Evolutionary conservation across 2,888 invertebrate species (phyloP), one percentile per base, ranked within the genome.

Genomic region (Ichneumon xanthorius): DNA sequence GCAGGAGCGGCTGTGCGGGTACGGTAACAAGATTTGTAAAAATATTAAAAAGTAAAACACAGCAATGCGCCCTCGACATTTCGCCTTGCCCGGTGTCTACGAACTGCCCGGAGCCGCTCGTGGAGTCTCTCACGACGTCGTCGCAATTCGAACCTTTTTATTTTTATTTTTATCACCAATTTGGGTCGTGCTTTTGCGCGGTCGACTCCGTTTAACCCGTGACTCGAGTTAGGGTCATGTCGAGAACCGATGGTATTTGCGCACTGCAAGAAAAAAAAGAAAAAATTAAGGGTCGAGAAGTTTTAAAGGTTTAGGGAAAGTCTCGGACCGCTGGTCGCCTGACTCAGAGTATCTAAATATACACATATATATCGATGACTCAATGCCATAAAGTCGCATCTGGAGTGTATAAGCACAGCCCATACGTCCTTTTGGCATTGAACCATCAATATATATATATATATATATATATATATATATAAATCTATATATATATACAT

Each of bases 261-360:
- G 40, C 37, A 61, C 19, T 55, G 45, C 14, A 61, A 26, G 26
- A 26, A 67, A 80, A 22, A 70, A 67, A 80, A 45, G 53, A 80
- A 82, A 68, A 71, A 79, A 77, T 33, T 81, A 61, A 83, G 19
- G 81, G 77, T 55, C 22, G 79, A 77, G 70, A 83, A 71, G 83
- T 84, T 86, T 85, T 88, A 85, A 86, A 86, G 61, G 72, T 67
- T 86, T 78, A 79, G 87, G 86, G 65, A 84, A 80, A 84, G 86
- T 85, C 75, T 87, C 88, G 77, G 89, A 86, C 88, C 88, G 87
- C 89, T 89, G 90, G 89, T 89, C 89, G 89, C 84, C 87, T 81
- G 86, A 80, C 86, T 78, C 85, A 88, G 89, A 88, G 86, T 90
- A 90, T 85, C 88, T 86, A 89, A 88, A 88, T 82, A 89, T 87